Base-by-base conservation (phyloP, 2,797 vertebrate genomes). In the Premnoplex brunnescens region DNA sequence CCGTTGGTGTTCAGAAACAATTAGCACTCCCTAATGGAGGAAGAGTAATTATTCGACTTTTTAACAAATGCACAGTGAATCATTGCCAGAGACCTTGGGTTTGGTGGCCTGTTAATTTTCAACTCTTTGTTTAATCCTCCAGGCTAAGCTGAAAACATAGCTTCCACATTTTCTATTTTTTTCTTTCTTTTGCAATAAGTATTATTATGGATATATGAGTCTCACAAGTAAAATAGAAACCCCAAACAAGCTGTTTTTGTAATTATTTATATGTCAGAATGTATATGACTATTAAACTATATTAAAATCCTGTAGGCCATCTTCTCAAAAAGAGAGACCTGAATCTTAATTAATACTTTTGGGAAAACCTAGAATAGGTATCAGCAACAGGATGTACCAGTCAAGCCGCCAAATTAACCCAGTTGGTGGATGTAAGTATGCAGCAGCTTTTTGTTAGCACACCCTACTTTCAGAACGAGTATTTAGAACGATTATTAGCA, bases 401-500 rank as follows among this genome's bases (percentile, higher is more conserved):
- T 62, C 34, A 93, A 76, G 77, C 59, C 39, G 74, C 39, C 55
- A 59, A 69, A 93, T 96, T 67, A 82, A 78, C 60, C 46, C 62
- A 59, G 46, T 69, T 91, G 49, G 58, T 91, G 54, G 39, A 52
- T 63, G 10, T 63, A 85, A 94, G 71, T 36, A 85, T 22, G 30
- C 86, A 83, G 64, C 52, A 56, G 86, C 66, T 55, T 95, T 64
- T 56, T 95, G 91, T 95, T 92, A 87, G 83, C 67, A 71, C 59
- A 91, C 36, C 82, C 91, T 91, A 84, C 92, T 97, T 95, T 92
- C 51, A 86, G 95, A 88, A 95, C 43, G 91, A 78, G 83, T 85
- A 90, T 95, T 97, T 86, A 80, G 88, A 94, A 93, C 10, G 21
- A 97, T 96, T 94, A 97, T 97, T 96, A 97, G 94, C 95, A 87